These are phyloP conservation scores for Protobothrops flavoviridis DNA, from an alignment of 2,113 vertebrate species.

Conservation along the genomic window DNA sequence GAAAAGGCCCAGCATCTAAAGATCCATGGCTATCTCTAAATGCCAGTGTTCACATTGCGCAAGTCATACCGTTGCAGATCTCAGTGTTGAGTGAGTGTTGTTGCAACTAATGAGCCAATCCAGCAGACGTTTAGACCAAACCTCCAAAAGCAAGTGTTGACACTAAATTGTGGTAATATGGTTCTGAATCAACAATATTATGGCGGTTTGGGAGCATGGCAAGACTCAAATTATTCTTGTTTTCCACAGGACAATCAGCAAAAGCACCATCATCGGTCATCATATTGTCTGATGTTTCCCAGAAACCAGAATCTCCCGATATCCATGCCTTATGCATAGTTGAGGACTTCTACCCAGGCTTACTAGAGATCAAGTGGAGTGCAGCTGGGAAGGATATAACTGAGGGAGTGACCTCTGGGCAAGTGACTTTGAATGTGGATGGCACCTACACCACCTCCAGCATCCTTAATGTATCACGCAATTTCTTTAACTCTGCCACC, in stretches of 20 bases:
- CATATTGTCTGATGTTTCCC: background rate
- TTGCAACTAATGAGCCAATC: background rate
- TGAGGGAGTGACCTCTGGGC: background rate
- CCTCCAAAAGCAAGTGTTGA: background rate
- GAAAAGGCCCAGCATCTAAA: too few species aligned
- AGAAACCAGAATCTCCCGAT: too few species aligned
- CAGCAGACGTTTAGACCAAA: background rate
- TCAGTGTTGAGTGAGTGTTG: background rate
- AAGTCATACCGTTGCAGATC: background rate
- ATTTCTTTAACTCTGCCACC: background rate
- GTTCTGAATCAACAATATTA: background rate
- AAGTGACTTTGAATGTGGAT: background rate
- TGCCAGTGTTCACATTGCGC: background rate
- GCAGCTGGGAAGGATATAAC: background rate
- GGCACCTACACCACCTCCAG: slow-evolving; percentile 12
- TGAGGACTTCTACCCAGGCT: slow-evolving; percentile 1
- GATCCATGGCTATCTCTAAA: background rate
- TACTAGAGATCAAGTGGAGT: slow-evolving; percentile 13
- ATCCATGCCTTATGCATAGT: background rate
- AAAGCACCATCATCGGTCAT: background rate
- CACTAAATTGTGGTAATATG: background rate
- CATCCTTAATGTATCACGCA: background rate
- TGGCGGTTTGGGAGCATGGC: background rate
- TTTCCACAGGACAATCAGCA: background rate
- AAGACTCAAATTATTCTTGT: background rate